These are phyloP conservation scores for Larimichthys polyactis DNA, from an alignment of 2,113 vertebrate genomes.

Conservation along the genomic window DNA sequence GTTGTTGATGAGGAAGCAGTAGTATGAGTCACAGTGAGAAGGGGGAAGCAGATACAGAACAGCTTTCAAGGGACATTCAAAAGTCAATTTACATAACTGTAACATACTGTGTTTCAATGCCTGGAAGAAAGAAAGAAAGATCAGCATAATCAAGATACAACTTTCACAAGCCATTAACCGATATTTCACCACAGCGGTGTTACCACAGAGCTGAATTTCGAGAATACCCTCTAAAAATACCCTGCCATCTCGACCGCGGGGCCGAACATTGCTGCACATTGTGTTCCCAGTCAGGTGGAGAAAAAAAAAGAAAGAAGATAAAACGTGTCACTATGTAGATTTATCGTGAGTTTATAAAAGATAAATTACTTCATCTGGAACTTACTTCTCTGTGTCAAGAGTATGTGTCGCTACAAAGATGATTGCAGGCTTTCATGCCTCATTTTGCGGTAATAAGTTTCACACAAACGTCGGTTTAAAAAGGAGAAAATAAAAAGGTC, in stretches of 20 bases:
- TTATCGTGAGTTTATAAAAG: not conserved
- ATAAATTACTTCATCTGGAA: not conserved
- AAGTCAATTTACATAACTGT: slow-evolving; percentile 68
- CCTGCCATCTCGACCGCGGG: not conserved
- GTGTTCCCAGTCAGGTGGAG: slow-evolving; percentile 24
- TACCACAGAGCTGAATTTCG: slow-evolving; percentile 68
- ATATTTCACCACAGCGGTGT: slow-evolving; percentile 71
- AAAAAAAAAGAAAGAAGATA: slow-evolving; percentile 18
- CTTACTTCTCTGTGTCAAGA: not conserved
- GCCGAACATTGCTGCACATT: slow-evolving; percentile 14
- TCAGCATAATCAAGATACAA: slow-evolving; percentile 71
- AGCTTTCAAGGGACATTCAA: slow-evolving; percentile 67
- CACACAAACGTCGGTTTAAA: not conserved
- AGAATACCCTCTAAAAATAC: slow-evolving; percentile 72
- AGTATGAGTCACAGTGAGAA: slow-evolving; percentile 72
- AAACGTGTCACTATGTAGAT: not conserved
- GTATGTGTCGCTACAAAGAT: not conserved
- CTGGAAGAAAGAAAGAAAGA: not conserved
- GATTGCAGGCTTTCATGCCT: not conserved
- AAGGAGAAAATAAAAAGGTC: not conserved
- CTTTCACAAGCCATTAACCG: slow-evolving; percentile 79
- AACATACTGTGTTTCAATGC: slow-evolving; percentile 32
- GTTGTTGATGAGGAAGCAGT: slow-evolving; percentile 70
- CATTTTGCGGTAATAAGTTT: slow-evolving; percentile 6
- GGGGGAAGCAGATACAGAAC: slow-evolving; percentile 63